Evolutionary conservation across 2,797 vertebrate genomes (phyloP).

Genomic region (Eulemur rubriventer): DNA sequence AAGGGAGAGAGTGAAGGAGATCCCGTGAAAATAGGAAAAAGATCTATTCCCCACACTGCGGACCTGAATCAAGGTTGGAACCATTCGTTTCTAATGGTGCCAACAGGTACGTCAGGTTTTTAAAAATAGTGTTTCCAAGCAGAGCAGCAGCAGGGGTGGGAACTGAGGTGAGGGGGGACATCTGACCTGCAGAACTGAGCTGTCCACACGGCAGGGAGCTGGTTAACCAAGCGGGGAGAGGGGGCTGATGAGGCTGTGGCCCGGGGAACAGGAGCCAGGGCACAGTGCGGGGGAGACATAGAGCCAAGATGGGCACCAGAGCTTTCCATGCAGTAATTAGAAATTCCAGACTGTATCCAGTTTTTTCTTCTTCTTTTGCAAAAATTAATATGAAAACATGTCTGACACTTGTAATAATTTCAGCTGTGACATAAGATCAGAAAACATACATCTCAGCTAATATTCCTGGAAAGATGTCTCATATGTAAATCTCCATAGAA

Average conservation of each 20-base stretch:
- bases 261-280: accelerated
- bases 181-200: background rate
- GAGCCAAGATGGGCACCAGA: accelerated
- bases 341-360: background rate
- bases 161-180: background rate
- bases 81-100: background rate
- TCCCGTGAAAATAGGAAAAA: background rate
- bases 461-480: background rate
- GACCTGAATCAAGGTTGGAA: background rate
- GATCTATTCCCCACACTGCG: background rate
- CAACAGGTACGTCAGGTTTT: background rate
- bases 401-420: background rate
- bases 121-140: background rate
- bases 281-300: background rate
- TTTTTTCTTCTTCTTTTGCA: background rate
- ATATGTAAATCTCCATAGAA: background rate
- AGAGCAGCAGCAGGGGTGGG: background rate
- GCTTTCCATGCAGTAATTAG: background rate
- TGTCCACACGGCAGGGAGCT: background rate
- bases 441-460: background rate
- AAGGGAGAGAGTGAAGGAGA: background rate
- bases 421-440: background rate
- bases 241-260: accelerated
- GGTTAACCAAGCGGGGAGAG: background rate
- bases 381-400: background rate